Conservation (phyloP, 37 sponge, comb jelly and placozoan species). For the Haliclona indistincta region DNA sequence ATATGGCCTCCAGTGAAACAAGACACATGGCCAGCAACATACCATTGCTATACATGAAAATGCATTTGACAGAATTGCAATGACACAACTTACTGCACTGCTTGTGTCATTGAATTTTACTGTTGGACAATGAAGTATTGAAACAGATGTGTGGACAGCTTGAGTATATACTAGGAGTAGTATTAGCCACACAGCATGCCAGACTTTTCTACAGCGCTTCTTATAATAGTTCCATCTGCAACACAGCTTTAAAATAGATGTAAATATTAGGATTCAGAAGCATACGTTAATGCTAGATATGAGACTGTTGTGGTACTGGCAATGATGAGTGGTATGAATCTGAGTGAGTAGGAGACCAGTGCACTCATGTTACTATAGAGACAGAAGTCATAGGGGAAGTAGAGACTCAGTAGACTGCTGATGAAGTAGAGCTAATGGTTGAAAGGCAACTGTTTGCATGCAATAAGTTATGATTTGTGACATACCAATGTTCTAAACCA, state of each 20-base stretch:
- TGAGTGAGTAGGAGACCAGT: too few species aligned
- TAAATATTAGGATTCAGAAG: conserved; percentile 12
- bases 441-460: background rate
- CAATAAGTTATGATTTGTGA: background rate
- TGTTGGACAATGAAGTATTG: conserved; percentile 61
- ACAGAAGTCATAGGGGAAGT: too few species aligned
- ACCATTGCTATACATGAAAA: conserved; percentile 47
- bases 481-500: conserved; percentile 38
- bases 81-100: too few species aligned
- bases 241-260: background rate
- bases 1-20: conserved; percentile 62
- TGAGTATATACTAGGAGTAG: conserved; percentile 47
- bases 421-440: background rate
- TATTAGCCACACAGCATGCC: conserved; percentile 59
- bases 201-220: background rate
- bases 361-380: too few species aligned
- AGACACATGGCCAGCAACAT: conserved; percentile 40
- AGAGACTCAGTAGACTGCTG: too few species aligned
- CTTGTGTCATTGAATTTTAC: conserved; percentile 16
- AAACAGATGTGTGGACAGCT: conserved; percentile 55
- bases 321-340: conserved; percentile 55
- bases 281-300: conserved; percentile 34
- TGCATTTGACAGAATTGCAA: too few species aligned
- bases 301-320: conserved; percentile 49
- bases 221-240: background rate